These are phyloP conservation scores for Dromas ardeola DNA, from an alignment of 2,113 vertebrate genomes.

Conservation along the genomic window DNA sequence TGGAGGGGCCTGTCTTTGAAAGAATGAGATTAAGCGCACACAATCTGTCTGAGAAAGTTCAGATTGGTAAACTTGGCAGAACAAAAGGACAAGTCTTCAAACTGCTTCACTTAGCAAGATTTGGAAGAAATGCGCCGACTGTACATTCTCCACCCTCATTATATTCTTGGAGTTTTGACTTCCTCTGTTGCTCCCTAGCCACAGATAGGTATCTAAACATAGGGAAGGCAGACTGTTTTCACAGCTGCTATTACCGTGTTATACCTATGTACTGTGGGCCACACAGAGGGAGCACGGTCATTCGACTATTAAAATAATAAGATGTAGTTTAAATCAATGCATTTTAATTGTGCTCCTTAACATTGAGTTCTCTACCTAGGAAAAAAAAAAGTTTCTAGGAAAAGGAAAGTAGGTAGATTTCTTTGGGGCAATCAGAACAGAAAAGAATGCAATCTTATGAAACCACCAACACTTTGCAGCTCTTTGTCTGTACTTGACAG, in stretches of 20 bases:
- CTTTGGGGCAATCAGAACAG: not conserved
- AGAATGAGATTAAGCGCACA: not conserved
- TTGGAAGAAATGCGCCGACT: slow-evolving; percentile 1
- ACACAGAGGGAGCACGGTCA: slow-evolving; percentile 62
- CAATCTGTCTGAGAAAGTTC: not conserved
- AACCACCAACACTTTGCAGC: not conserved
- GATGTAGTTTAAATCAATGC: not conserved
- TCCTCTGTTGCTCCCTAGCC: slow-evolving; percentile 52
- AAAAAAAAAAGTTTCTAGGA: not conserved
- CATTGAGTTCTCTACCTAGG: not conserved
- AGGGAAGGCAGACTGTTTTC: slow-evolving; percentile 71
- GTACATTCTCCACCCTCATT: slow-evolving; percentile 30
- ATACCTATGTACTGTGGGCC: slow-evolving; percentile 66
- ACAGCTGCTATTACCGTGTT: slow-evolving; percentile 69
- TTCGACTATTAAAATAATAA: not conserved
- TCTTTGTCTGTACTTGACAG: not conserved
- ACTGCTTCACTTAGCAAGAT: slow-evolving; percentile 36
- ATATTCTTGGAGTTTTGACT: slow-evolving; percentile 54
- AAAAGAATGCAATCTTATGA: not conserved
- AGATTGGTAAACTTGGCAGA: slow-evolving; percentile 1
- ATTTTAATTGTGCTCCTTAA: slow-evolving; percentile 16
- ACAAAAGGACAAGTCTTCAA: slow-evolving; percentile 35
- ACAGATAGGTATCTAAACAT: slow-evolving; percentile 75
- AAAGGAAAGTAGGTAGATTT: not conserved
- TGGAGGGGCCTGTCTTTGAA: not conserved